Percentiles rank a stretch among this genome's conserved stretches.
Evolutionary conservation across 2,113 vertebrate species (phyloP).

Genomic region (Cyanistes caeruleus): DNA sequence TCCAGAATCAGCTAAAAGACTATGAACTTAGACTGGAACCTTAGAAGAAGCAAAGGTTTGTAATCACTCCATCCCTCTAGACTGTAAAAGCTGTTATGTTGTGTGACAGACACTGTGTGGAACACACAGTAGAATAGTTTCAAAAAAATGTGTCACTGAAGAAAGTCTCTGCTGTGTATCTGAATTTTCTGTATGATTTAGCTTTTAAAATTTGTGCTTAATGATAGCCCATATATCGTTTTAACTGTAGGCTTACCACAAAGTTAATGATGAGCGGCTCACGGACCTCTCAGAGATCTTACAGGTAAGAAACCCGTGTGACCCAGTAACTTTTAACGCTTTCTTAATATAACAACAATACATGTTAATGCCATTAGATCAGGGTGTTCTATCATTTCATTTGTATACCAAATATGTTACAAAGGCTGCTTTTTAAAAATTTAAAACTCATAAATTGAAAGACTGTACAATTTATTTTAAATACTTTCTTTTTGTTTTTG

Average conservation of each 20-base stretch:
- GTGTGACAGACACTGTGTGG: neutral
- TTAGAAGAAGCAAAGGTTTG: slow-evolving; percentile 89
- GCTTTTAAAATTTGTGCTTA: neutral
- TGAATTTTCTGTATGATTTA: neutral
- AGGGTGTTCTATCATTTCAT: neutral
- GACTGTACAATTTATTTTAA: neutral
- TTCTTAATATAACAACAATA: neutral
- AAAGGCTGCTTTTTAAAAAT: neutral
- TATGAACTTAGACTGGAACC: slow-evolving; percentile 78
- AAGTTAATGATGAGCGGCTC: slow-evolving; percentile 78
- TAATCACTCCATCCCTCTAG: neutral
- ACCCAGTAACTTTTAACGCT: neutral
- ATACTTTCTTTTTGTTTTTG: neutral
- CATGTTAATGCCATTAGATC: neutral
- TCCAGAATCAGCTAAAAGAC: slow-evolving; percentile 84
- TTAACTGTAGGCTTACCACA: slow-evolving; percentile 81
- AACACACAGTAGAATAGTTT: neutral
- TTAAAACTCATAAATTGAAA: neutral
- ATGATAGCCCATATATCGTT: neutral
- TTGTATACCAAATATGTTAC: neutral
- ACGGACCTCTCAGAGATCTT: slow-evolving; percentile 83
- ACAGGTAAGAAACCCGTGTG: slow-evolving; percentile 72
- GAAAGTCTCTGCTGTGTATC: neutral
- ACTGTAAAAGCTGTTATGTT: neutral
- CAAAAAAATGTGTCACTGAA: neutral